Conservation (phyloP, 2,888 invertebrate genomes). For the Idaea straminata region DNA sequence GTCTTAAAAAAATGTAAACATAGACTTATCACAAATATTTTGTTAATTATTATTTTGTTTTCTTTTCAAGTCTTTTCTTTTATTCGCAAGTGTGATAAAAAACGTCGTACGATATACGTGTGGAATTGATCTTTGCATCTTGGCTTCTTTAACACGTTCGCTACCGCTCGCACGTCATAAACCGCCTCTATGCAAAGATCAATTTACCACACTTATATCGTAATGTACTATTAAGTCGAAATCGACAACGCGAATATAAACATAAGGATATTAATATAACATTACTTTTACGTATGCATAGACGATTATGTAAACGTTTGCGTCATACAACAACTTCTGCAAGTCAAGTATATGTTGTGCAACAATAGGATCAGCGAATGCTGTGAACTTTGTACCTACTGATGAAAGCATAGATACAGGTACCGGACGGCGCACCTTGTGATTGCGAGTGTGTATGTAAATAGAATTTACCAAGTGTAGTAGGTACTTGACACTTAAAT, state of each 20-base stretch:
- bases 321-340: background rate
- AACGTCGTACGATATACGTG: too few species aligned
- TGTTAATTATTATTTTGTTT: too few species aligned
- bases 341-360: conserved; percentile 7
- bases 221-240: too few species aligned
- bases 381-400: conserved; percentile 9
- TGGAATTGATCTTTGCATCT: too few species aligned
- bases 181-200: too few species aligned
- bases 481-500: conserved; percentile 3
- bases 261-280: background rate
- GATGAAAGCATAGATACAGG: conserved; percentile 12
- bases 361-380: conserved; percentile 14
- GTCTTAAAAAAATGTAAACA: too few species aligned
- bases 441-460: background rate
- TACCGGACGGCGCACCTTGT: conserved; percentile 1
- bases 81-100: too few species aligned
- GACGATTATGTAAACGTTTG: background rate
- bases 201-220: too few species aligned
- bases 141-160: too few species aligned
- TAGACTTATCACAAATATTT: too few species aligned
- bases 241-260: background rate
- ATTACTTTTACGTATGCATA: conserved; percentile 4
- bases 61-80: too few species aligned
- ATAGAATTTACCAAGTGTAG: background rate
- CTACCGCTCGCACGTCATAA: too few species aligned